Conservation (phyloP, 2,888 invertebrate genomes). For the Chrysotoxum bicinctum region DNA sequence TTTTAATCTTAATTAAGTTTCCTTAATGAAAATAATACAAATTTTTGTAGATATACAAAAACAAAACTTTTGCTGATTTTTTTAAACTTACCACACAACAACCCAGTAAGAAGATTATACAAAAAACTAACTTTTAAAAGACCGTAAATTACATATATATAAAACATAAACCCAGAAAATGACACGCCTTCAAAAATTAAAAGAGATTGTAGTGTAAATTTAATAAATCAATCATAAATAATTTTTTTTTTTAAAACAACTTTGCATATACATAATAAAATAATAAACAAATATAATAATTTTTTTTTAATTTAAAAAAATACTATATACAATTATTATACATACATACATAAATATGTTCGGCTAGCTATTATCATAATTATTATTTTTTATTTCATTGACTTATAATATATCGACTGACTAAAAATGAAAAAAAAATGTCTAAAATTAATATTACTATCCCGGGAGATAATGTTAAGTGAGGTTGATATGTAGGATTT, state of each 20-base stretch:
- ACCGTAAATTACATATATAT: slow-evolving; percentile 3
- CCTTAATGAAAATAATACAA: slow-evolving; percentile 7
- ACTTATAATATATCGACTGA: slow-evolving; percentile 65
- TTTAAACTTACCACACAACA: slow-evolving; percentile 10
- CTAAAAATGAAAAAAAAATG: slow-evolving; percentile 45
- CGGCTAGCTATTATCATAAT: slow-evolving; percentile 24
- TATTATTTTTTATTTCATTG: slow-evolving; percentile 28
- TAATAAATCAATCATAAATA: slow-evolving; percentile 39
- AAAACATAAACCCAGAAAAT: slow-evolving; percentile 25
- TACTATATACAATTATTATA: background rate
- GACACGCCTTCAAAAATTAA: slow-evolving; percentile 56
- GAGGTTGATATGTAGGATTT: slow-evolving; percentile 31
- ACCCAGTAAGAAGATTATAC: slow-evolving; percentile 13
- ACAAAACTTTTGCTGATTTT: slow-evolving; percentile 15
- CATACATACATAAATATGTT: background rate
- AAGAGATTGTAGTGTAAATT: slow-evolving; percentile 58
- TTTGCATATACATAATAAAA: slow-evolving; percentile 35
- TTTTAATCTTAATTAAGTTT: slow-evolving; percentile 37
- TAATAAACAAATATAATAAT: slow-evolving; percentile 9
- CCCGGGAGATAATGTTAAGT: slow-evolving; percentile 33
- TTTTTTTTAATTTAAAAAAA: slow-evolving; percentile 14
- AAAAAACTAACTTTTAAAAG: background rate
- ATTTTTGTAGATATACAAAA: slow-evolving; percentile 18
- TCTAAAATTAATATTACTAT: slow-evolving; percentile 40
- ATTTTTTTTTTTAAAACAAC: slow-evolving; percentile 37